phyloP scores from a whole-genome alignment of 2,113 vertebrate species.

The Aptenodytes forsteri region DNA sequence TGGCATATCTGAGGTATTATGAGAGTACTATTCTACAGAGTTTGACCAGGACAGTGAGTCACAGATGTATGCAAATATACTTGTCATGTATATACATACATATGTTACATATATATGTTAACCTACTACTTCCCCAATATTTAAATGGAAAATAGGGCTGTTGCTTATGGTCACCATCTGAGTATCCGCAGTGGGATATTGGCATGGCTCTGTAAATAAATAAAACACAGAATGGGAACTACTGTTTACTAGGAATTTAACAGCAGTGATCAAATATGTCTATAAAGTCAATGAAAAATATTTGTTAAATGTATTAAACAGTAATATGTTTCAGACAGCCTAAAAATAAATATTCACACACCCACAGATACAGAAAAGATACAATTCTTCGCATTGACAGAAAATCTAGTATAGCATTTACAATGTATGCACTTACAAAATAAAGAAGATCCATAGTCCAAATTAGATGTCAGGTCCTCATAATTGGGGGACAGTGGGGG shows the following conservation, averaged over 20 bases:
- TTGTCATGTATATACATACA: fast-evolving
- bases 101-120: neutral
- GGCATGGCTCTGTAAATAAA: neutral
- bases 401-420: neutral
- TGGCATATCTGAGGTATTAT: neutral
- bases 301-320: neutral
- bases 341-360: neutral
- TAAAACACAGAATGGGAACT: neutral
- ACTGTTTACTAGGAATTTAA: neutral
- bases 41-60: neutral
- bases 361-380: neutral
- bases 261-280: neutral
- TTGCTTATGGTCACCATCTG: neutral
- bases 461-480: neutral
- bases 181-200: neutral
- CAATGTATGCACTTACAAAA: neutral
- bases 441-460: neutral
- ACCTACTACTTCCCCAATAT: neutral
- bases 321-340: neutral
- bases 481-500: neutral
- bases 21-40: fast-evolving
- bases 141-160: neutral
- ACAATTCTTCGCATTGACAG: neutral
- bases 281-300: neutral
- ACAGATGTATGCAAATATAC: neutral